phyloP scores from a whole-genome alignment of 1,140 invertebrate genomes.

The Oscheius sp. region DNA sequence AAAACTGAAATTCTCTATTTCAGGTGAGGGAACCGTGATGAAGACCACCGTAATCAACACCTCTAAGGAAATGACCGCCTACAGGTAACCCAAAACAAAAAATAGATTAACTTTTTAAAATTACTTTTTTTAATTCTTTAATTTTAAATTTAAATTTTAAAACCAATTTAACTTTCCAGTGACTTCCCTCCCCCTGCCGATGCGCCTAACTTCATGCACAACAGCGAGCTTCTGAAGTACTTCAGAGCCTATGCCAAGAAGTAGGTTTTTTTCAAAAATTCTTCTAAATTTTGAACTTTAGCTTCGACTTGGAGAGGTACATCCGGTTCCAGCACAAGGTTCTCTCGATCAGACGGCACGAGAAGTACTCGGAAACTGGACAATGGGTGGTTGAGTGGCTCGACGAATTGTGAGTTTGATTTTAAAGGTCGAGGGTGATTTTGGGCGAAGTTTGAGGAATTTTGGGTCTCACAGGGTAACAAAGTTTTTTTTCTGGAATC shows the following conservation, averaged over 20 bases:
- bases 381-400: slow-evolving; percentile 51
- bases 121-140: too few species aligned
- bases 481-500: too few species aligned
- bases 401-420: slow-evolving; percentile 16
- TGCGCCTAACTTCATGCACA: slow-evolving; percentile 64
- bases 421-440: not conserved
- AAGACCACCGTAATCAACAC: slow-evolving; percentile 65
- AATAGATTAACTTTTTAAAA: too few species aligned
- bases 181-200: slow-evolving; percentile 64
- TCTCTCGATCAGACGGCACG: slow-evolving; percentile 1
- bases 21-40: slow-evolving; percentile 61
- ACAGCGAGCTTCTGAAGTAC: slow-evolving; percentile 62
- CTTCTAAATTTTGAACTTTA: slow-evolving; percentile 8
- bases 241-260: slow-evolving; percentile 62
- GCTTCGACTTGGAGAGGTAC: slow-evolving; percentile 57
- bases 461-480: too few species aligned
- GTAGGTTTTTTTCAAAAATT: not conserved
- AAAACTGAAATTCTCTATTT: slow-evolving; percentile 2
- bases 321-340: slow-evolving; percentile 48
- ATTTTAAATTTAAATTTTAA: too few species aligned
- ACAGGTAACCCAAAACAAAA: slow-evolving; percentile 62
- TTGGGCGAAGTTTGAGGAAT: too few species aligned
- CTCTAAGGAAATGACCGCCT: slow-evolving; percentile 65
- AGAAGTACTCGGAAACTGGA: slow-evolving; percentile 23
- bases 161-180: not conserved